Evolutionary conservation across 2,113 vertebrate species (phyloP).

Genomic region (Semnopithecus entellus): DNA sequence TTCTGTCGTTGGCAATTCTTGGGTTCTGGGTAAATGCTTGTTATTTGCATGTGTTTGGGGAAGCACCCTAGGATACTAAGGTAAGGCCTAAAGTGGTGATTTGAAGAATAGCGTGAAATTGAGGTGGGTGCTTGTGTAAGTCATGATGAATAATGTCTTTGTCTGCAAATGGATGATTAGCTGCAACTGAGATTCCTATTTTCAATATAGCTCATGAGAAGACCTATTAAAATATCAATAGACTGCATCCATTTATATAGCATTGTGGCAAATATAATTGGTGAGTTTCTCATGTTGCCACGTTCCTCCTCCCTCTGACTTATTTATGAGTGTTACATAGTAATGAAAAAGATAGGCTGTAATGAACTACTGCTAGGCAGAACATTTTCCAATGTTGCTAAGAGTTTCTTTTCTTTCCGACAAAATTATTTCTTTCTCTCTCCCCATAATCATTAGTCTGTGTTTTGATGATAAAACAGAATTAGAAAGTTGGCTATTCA

Average conservation of each 20-base stretch:
- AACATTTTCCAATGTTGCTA: slow-evolving; percentile 43
- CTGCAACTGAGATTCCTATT: slow-evolving; percentile 1
- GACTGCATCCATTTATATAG: slow-evolving; percentile 24
- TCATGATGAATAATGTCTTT: slow-evolving; percentile 42
- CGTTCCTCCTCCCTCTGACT: slow-evolving; percentile 67
- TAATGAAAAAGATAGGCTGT: slow-evolving; percentile 58
- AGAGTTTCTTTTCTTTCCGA: slow-evolving; percentile 66
- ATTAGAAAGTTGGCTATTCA: slow-evolving; percentile 61
- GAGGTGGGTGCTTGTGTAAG: slow-evolving; percentile 34
- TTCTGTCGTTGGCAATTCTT: neutral
- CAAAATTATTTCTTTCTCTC: slow-evolving; percentile 44
- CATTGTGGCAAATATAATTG: slow-evolving; percentile 47
- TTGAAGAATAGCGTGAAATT: slow-evolving; percentile 31
- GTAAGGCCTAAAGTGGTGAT: neutral
- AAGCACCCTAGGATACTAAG: neutral
- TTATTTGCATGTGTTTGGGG: neutral
- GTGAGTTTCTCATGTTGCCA: slow-evolving; percentile 50
- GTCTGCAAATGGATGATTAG: slow-evolving; percentile 49
- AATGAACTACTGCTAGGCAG: slow-evolving; percentile 64
- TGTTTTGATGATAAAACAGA: slow-evolving; percentile 71
- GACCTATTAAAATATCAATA: slow-evolving; percentile 67
- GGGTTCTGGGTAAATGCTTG: neutral
- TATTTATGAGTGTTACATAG: slow-evolving; percentile 51
- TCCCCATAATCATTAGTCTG: slow-evolving; percentile 52
- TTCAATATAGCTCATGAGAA: slow-evolving; percentile 19